Base-by-base conservation (phyloP, 1,140 invertebrate species). In the Drosophila kikkawai region DNA sequence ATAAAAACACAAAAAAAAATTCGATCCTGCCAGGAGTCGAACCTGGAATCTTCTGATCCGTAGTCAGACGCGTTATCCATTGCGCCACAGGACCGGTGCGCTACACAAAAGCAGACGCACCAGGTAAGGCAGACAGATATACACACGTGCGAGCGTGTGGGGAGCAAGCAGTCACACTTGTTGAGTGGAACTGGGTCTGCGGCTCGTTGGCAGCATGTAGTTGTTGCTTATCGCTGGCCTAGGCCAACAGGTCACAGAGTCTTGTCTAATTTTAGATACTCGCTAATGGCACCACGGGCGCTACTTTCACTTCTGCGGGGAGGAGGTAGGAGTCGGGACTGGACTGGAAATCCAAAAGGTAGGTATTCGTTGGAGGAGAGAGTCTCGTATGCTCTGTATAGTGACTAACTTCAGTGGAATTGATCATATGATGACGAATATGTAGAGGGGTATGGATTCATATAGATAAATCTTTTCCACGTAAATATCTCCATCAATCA, bases 41-140 rank as follows among this genome's bases (percentile, higher is more conserved):
- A 95, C 95, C 94, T 95, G 94, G 94, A 95, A 95, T 95, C 95
- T 95, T 95, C 94, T 95, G 94, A 95, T 95, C 95, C 94, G 94
- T 95, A 95, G 95, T 95, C 94, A 91, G 94, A 95, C 94, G 95
- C 95, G 95, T 95, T 95, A 95, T 95, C 95, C 94, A 94, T 95
- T 95, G 94, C 94, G 94, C 94, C 95, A 95, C 95, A 94, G 93
- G 94, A 94, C 94, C 94, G 39, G 7, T 41, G 48, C 0, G 6
- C 12, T 8, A 8, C 13, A 1, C 17, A 7, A 55, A 9, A 8
- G 17, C 51, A 15, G 13, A 55, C 0, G 51, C 8, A 8, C 13
- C 8, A 56, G 19, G 36, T 56, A 56, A 55, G 50, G 12, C 22
- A 32, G 26, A 0, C 7, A 29, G 13, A 22, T 7, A 45, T 26